phyloP scores from a whole-genome alignment of 1,140 invertebrate genomes.

The Pentalonia nigronervosa region DNA sequence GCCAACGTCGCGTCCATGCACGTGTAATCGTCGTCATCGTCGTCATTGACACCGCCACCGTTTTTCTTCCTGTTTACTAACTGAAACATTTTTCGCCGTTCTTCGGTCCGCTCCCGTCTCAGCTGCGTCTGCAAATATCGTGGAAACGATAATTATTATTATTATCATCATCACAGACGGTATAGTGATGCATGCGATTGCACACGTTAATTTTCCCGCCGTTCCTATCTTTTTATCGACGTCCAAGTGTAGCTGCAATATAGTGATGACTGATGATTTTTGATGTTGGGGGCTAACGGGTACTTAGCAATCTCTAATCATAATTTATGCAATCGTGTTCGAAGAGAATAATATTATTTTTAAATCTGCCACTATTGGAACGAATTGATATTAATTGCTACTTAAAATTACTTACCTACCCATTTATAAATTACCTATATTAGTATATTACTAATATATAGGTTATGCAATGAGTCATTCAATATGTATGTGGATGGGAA shows the following conservation, averaged over 20 bases:
- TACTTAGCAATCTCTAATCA: too few relatives aligned
- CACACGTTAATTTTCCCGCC: too few relatives aligned
- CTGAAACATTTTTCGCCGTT: constrained; percentile 91
- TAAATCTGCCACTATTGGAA: neutral
- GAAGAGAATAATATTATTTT: neutral
- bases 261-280: too few relatives aligned
- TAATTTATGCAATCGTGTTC: neutral
- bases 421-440: too few relatives aligned
- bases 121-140: constrained; percentile 72
- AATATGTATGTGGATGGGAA: too few relatives aligned
- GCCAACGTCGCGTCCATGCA: constrained; percentile 70
- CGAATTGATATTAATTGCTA: too few relatives aligned
- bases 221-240: too few relatives aligned
- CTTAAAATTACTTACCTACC: too few relatives aligned
- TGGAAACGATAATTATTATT: neutral
- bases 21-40: constrained; percentile 62
- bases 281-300: neutral
- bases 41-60: constrained; percentile 62
- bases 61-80: constrained; percentile 75
- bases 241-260: neutral
- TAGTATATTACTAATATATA: too few relatives aligned
- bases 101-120: constrained; percentile 87
- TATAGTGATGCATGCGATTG: too few relatives aligned
- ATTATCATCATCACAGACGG: too few relatives aligned
- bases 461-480: too few relatives aligned